A percentile compares a stretch with the other conserved stretches of the same genome.
phyloP scores from a whole-genome alignment of 2,888 invertebrate genomes.

The Noctua comes region DNA sequence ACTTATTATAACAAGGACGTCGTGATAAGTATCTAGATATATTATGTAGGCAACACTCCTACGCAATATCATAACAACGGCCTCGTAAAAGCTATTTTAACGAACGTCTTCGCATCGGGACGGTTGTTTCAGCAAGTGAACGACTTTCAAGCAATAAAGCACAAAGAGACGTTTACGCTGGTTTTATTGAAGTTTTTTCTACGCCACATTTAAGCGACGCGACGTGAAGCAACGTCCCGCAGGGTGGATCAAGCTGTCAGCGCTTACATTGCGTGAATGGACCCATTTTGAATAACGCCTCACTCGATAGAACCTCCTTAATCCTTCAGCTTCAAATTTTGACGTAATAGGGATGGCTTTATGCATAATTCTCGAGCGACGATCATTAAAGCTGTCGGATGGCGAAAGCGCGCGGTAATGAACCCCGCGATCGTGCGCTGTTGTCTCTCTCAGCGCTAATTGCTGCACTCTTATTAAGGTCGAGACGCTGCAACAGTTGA shows the following conservation, averaged over 20 bases:
- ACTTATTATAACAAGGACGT: conserved; percentile 31
- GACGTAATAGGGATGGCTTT: conserved; percentile 67
- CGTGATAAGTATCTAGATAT: conserved; percentile 47
- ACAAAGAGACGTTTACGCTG: conserved; percentile 77
- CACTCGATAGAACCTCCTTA: conserved; percentile 37
- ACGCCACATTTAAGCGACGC: conserved; percentile 80
- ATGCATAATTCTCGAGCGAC: conserved; percentile 70
- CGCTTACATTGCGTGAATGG: conserved; percentile 43
- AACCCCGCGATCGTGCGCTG: conserved; percentile 72
- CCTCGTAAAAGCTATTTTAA: conserved; percentile 78
- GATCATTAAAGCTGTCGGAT: conserved; percentile 76
- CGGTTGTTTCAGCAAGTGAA: conserved; percentile 77
- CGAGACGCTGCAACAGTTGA: conserved; percentile 75
- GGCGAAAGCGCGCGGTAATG: conserved; percentile 76
- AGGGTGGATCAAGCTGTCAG: conserved; percentile 69
- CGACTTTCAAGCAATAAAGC: conserved; percentile 85
- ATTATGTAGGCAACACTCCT: conserved; percentile 55
- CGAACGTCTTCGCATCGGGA: conserved; percentile 75
- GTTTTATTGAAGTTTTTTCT: conserved; percentile 84
- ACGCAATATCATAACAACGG: conserved; percentile 69
- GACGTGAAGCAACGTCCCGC: conserved; percentile 68
- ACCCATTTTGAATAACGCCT: conserved; percentile 40
- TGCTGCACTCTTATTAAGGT: conserved; percentile 82
- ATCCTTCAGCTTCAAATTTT: conserved; percentile 57
- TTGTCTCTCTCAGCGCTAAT: conserved; percentile 79